phyloP scores from a whole-genome alignment of 1,140 invertebrate species.

The Copidosoma floridanum region DNA sequence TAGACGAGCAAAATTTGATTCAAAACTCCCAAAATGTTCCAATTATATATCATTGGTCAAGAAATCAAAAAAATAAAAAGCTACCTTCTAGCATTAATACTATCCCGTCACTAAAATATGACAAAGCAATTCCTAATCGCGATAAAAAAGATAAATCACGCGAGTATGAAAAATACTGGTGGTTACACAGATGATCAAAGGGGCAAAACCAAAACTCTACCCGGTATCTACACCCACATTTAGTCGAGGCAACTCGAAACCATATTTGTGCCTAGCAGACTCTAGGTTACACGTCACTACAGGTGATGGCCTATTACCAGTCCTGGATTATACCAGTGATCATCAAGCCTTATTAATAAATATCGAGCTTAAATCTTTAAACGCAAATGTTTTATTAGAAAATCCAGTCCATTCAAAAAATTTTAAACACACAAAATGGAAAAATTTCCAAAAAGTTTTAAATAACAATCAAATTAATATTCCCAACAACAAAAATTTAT shows the following conservation, averaged over 20 bases:
- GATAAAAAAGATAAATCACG: too few relatives aligned
- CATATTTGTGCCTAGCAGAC: not conserved
- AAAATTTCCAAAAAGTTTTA: not conserved
- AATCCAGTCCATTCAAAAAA: not conserved
- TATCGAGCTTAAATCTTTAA: not conserved
- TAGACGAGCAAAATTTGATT: too few relatives aligned
- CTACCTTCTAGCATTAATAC: too few relatives aligned
- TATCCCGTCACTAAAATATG: too few relatives aligned
- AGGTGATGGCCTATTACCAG: not conserved
- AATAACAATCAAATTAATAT: not conserved
- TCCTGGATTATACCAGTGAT: not conserved
- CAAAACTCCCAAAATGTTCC: too few relatives aligned
- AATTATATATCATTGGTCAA: too few relatives aligned
- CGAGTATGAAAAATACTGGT: too few relatives aligned
- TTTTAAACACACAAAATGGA: not conserved
- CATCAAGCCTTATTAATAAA: not conserved
- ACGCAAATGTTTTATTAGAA: not conserved
- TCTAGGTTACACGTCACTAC: not conserved
- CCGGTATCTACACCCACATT: not conserved
- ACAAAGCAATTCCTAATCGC: too few relatives aligned
- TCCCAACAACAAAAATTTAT: not conserved
- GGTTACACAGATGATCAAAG: too few relatives aligned
- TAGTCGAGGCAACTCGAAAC: not conserved
- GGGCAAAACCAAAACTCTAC: not conserved
- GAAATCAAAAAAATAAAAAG: too few relatives aligned